Base-by-base conservation (phyloP, 2,113 vertebrate genomes). In the Apus apus region DNA sequence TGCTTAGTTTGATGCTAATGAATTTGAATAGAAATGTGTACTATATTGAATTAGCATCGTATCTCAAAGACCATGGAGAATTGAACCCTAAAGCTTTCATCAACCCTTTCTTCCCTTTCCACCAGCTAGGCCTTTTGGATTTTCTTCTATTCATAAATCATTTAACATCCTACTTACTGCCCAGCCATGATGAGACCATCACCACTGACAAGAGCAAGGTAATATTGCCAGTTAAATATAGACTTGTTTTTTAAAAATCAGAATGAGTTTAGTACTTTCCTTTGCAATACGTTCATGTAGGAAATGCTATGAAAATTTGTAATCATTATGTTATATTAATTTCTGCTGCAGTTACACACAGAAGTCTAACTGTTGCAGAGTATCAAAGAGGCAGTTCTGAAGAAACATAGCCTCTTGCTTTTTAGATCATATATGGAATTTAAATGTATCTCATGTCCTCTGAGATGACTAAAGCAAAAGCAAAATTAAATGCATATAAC, bases 21-120 rank as follows among this genome's bases (percentile, higher is more conserved):
- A 95, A 87, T 89, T 89, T 86, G 89, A 95, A 94, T 93, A 89
- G 94, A 67, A 95, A 96, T 97, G 95, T 96, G 82, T 93, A 81
- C 54, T 79, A 67, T 93, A 94, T 95, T 97, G 93, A 96, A 96
- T 96, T 97, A 96, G 38, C 71, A 79, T 85, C 51, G 11, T 84
- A 65, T 95, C 85, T 92, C 79, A 76, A 81, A 97, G 86, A 85
- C 87, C 94, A 53, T 71, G 66, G 90, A 96, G 95, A 94, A 93
- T 92, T 94, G 89, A 95, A 93, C 76, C 60, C 66, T 83, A 74
- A 94, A 91, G 86, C 79, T 88, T 82, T 89, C 76, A 75, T 86
- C 85, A 86, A 81, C 53, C 61, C 14, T 84, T 90, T 84, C 68
- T 74, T 73, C 78, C 89, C 36, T 58, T 85, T 74, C 53, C 54